phyloP scores from a whole-genome alignment of 2,888 invertebrate species.

The Callyntrura sp. region DNA sequence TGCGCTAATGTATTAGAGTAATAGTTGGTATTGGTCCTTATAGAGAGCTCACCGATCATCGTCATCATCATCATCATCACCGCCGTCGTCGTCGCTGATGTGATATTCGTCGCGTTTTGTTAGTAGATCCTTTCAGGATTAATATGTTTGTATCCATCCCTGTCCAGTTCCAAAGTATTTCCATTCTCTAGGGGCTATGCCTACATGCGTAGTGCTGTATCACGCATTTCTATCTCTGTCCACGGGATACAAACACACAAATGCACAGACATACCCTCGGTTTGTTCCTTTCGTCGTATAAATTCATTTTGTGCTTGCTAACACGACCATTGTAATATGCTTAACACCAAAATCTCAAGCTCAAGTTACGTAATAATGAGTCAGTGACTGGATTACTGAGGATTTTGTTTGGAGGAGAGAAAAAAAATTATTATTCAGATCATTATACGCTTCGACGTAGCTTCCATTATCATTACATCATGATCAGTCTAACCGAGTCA shows the following conservation, averaged over 20 bases:
- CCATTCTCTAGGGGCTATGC: slow-evolving; percentile 39
- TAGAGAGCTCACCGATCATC: slow-evolving; percentile 40
- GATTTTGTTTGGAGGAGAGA: slow-evolving; percentile 47
- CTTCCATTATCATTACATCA: slow-evolving; percentile 47
- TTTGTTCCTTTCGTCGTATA: slow-evolving; percentile 15
- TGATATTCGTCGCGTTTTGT: slow-evolving; percentile 53
- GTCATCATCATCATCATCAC: slow-evolving; percentile 30
- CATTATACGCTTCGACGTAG: slow-evolving; percentile 22
- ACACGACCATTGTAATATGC: slow-evolving; percentile 33
- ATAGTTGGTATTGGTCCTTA: slow-evolving; percentile 30
- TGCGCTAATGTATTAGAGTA: background rate
- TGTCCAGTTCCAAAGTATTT: slow-evolving; percentile 31
- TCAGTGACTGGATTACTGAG: slow-evolving; percentile 54
- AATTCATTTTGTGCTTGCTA: slow-evolving; percentile 28
- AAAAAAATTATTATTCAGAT: slow-evolving; percentile 60
- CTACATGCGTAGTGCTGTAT: slow-evolving; percentile 46
- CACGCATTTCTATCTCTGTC: slow-evolving; percentile 55
- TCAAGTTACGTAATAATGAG: slow-evolving; percentile 55
- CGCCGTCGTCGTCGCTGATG: slow-evolving; percentile 6
- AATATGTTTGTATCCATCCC: slow-evolving; percentile 70
- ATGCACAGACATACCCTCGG: background rate
- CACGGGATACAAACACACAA: slow-evolving; percentile 10
- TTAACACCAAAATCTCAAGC: slow-evolving; percentile 53
- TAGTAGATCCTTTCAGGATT: slow-evolving; percentile 65
- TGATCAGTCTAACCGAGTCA: slow-evolving; percentile 26